Evolutionary conservation across 2,888 invertebrate species (phyloP).

Genomic region (Amaurobius ferox): DNA sequence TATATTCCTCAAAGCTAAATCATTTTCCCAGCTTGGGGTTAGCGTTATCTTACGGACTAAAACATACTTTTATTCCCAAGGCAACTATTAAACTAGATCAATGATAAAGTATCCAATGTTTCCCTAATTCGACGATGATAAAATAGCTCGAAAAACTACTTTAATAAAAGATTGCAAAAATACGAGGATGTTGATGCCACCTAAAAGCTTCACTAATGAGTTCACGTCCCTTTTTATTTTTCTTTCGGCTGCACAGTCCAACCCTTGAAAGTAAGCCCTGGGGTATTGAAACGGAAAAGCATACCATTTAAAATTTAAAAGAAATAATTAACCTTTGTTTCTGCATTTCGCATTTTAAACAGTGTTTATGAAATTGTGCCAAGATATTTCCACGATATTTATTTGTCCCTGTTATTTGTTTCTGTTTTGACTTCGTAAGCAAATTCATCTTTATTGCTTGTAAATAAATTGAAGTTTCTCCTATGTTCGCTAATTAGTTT

Average conservation of each 20-base stretch:
- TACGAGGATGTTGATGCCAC: conserved; percentile 27
- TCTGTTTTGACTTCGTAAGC: background rate
- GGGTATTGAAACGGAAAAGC: conserved; percentile 31
- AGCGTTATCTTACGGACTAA: conserved; percentile 24
- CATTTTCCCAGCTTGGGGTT: conserved; percentile 28
- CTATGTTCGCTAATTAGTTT: conserved; percentile 6
- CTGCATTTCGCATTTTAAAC: conserved; percentile 28
- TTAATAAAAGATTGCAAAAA: conserved; percentile 58
- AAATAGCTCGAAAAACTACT: conserved; percentile 51
- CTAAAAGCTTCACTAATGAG: conserved; percentile 65
- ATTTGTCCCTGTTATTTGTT: background rate
- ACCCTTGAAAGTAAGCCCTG: conserved; percentile 12
- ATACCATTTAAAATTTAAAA: conserved; percentile 50
- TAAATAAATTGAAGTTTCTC: conserved; percentile 33
- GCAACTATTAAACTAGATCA: conserved; percentile 62
- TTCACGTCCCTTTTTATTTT: conserved; percentile 27
- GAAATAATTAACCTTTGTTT: conserved; percentile 56
- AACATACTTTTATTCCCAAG: conserved; percentile 37
- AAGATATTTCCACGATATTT: too few species aligned
- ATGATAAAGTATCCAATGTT: conserved; percentile 67
- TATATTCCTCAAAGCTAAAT: conserved; percentile 16
- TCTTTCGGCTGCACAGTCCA: background rate
- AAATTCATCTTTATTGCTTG: conserved; percentile 39
- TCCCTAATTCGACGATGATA: conserved; percentile 61
- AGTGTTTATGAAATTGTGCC: conserved; percentile 31